These are phyloP conservation scores for Eumaeus atala DNA, from an alignment of 1,140 invertebrate species.

Conservation along the genomic window DNA sequence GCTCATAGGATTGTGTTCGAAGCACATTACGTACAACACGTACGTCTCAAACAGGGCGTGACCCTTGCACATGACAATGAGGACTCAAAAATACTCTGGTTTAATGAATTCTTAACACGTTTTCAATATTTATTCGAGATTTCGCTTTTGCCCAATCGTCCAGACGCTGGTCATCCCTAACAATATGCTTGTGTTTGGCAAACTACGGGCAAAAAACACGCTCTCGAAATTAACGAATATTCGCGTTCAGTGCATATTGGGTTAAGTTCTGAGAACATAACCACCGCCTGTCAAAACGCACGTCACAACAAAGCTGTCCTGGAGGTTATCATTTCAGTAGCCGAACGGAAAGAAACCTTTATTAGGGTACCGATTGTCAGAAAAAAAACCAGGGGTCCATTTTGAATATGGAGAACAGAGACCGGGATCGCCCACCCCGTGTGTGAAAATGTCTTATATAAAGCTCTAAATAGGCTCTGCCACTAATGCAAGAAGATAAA, in stretches of 20 bases:
- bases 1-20: too few relatives aligned
- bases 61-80: too few relatives aligned
- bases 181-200: constrained; percentile 27
- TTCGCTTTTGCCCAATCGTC: constrained; percentile 31
- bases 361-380: constrained; percentile 37
- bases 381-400: constrained; percentile 25
- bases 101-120: constrained; percentile 7
- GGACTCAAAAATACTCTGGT: neutral
- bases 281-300: constrained; percentile 31
- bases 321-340: constrained; percentile 44
- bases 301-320: constrained; percentile 31
- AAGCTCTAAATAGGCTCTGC: too few relatives aligned
- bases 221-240: constrained; percentile 23
- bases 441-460: too few relatives aligned
- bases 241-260: constrained; percentile 31
- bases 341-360: constrained; percentile 34
- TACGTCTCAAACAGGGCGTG: too few relatives aligned
- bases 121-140: constrained; percentile 3
- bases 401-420: constrained; percentile 25
- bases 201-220: constrained; percentile 22
- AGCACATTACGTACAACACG: too few relatives aligned
- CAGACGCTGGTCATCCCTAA: constrained; percentile 32
- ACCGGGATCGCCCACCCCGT: too few relatives aligned
- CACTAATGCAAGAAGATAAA: too few relatives aligned
- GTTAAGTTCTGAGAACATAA: constrained; percentile 41